phyloP scores from a whole-genome alignment of 2,888 invertebrate genomes.

The Meghimatium bilineatum region DNA sequence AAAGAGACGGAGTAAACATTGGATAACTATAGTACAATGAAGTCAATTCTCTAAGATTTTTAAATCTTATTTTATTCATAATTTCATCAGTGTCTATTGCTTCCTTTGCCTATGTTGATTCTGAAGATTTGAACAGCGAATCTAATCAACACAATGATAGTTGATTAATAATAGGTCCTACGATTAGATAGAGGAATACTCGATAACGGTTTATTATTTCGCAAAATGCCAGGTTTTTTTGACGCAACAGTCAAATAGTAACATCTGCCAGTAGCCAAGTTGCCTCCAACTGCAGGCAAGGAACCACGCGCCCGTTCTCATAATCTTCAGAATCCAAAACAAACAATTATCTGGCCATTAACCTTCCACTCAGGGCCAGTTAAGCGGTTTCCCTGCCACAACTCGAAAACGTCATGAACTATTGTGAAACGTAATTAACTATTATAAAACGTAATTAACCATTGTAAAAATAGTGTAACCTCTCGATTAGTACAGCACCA shows the following conservation, averaged over 20 bases:
- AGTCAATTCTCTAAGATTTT: no score
- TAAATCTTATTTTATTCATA: no score
- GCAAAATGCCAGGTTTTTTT: not conserved
- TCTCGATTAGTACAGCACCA: not conserved
- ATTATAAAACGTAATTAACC: conserved; percentile 19
- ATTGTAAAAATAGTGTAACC: conserved; percentile 22
- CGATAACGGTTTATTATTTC: no score
- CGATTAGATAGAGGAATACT: no score
- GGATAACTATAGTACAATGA: no score
- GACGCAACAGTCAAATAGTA: not conserved
- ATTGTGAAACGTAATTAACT: conserved; percentile 24
- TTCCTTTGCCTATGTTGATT: no score
- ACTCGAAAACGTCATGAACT: conserved; percentile 8
- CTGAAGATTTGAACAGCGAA: no score
- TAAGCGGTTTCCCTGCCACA: conserved; percentile 3
- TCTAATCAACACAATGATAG: no score
- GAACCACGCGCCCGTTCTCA: conserved; percentile 14
- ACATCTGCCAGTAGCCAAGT: not conserved
- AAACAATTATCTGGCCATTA: not conserved
- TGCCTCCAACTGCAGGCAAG: not conserved
- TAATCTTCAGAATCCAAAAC: conserved; percentile 7
- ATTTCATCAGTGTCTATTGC: no score
- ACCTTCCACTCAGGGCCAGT: conserved; percentile 7
- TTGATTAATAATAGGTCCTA: no score
- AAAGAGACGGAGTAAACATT: no score